Base-by-base conservation (phyloP, 2,113 vertebrate genomes). In the Thunnus thynnus region DNA sequence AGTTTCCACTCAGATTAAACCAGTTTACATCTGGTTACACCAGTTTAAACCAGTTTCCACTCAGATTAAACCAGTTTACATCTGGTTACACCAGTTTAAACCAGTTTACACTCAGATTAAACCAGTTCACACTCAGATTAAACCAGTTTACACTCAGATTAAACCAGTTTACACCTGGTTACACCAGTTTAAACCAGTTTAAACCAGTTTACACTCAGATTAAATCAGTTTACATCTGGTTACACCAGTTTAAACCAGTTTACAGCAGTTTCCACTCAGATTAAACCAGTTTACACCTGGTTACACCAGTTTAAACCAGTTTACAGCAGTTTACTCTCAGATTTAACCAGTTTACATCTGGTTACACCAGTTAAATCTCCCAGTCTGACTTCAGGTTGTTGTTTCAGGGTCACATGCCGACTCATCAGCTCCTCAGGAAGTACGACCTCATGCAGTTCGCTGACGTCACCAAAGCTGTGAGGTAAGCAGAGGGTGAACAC, bases 381-480 rank as follows among this genome's bases (percentile, higher is more conserved):
- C 36, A n/a, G 61, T 54, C 0, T 82, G 30, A 83, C 62, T 0
- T 0, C 46, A 16, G 47, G 5, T 18, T 58, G 9, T 47, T 6
- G 16, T 89, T 87, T 60, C 91, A 99, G 98, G 98, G 98, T 65
- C 98, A 99, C 76, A 99, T 99, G 98, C 98, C 98, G 16, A 96
- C 96, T 13, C 81, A 96, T 18, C 97, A 97, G 86, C 97, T 99
- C 9, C 91, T 99, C 79, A 95, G 93, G 89, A 99, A 99, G 55
- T 99, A 99, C 50, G 98, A 98, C 86, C 96, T 99, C 50, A 95
- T 99, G 96, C 98, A 99, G 94, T 99, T 99, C 63, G 93, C 96
- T 0, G 98, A 99, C 54, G 97, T 99, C 80, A 99, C 97, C 62
- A 97, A 95, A 88, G 96, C 96, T 32, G 98, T 99, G 71, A 97